Conservation (phyloP, 2,113 vertebrate genomes). For the Todiramphus chloris region DNA sequence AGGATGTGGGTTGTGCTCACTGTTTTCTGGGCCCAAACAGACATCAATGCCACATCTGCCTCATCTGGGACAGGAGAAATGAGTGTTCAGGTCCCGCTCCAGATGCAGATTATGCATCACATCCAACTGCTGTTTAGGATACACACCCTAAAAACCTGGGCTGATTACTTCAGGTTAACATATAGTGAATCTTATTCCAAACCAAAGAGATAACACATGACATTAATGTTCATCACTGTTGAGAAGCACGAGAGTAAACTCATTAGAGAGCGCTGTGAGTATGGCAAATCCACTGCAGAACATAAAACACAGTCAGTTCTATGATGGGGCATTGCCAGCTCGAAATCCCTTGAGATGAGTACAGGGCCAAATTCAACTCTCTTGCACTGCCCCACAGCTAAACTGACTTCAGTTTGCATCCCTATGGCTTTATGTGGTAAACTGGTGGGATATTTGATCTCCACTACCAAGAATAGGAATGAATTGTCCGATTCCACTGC, state of each 20-base stretch:
- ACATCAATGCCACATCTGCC: not conserved
- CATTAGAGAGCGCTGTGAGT: not conserved
- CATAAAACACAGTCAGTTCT: not conserved
- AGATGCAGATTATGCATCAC: not conserved
- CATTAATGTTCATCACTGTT: not conserved
- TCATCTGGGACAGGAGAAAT: not conserved
- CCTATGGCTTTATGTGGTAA: slow-evolving; percentile 2
- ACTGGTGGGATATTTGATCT: not conserved
- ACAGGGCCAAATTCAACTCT: not conserved
- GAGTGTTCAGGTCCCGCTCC: not conserved
- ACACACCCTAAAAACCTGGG: not conserved
- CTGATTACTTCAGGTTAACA: not conserved
- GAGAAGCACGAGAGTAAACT: not conserved
- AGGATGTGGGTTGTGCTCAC: fast-evolving
- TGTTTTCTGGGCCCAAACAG: fast-evolving
- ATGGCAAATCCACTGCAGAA: fast-evolving
- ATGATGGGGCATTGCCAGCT: not conserved
- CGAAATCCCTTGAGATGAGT: not conserved
- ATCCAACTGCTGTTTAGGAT: not conserved
- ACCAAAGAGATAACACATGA: not conserved
- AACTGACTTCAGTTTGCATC: not conserved
- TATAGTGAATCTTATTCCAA: not conserved
- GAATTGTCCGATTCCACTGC: not conserved
- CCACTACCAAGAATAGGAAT: not conserved
- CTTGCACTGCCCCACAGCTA: not conserved